Conservation (phyloP, 2,888 invertebrate genomes). For the Nysson spinosus region DNA sequence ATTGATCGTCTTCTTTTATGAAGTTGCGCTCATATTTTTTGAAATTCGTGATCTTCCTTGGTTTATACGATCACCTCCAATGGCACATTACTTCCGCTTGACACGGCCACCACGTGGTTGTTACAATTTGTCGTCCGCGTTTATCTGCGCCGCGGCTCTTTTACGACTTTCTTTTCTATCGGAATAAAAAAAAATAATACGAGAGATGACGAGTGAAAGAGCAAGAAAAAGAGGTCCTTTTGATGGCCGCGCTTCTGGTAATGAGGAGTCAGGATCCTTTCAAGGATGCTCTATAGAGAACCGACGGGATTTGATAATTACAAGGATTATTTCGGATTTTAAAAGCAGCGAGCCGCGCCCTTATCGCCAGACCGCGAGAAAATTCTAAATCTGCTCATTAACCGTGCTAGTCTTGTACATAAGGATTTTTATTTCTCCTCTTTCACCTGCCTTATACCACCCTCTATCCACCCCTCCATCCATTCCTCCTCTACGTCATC, state of each 20-base stretch:
- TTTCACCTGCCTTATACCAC: neutral
- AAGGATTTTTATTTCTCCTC: slow-evolving; percentile 35
- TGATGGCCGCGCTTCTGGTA: slow-evolving; percentile 66
- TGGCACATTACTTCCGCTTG: neutral
- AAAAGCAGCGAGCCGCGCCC: slow-evolving; percentile 62
- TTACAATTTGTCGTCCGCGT: slow-evolving; percentile 57
- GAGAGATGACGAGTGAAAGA: slow-evolving; percentile 18
- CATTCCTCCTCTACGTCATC: slow-evolving; percentile 37
- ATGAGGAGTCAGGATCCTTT: slow-evolving; percentile 75
- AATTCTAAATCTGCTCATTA: slow-evolving; percentile 75
- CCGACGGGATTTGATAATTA: slow-evolving; percentile 76
- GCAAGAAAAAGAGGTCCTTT: slow-evolving; percentile 63
- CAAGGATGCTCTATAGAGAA: slow-evolving; percentile 68
- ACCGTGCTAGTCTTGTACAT: slow-evolving; percentile 53
- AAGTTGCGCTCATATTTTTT: slow-evolving; percentile 17
- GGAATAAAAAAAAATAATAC: slow-evolving; percentile 1
- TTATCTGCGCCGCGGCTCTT: slow-evolving; percentile 42
- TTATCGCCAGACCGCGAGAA: slow-evolving; percentile 76
- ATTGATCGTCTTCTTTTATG: slow-evolving; percentile 10
- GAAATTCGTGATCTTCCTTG: slow-evolving; percentile 2
- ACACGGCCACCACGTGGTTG: slow-evolving; percentile 27
- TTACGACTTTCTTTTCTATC: slow-evolving; percentile 27
- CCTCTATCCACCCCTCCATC: neutral
- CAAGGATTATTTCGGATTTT: slow-evolving; percentile 74
- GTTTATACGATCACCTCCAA: neutral